These are phyloP conservation scores for Tetranychus urticae DNA, from an alignment of 1,140 invertebrate genomes.

Conservation along the genomic window DNA sequence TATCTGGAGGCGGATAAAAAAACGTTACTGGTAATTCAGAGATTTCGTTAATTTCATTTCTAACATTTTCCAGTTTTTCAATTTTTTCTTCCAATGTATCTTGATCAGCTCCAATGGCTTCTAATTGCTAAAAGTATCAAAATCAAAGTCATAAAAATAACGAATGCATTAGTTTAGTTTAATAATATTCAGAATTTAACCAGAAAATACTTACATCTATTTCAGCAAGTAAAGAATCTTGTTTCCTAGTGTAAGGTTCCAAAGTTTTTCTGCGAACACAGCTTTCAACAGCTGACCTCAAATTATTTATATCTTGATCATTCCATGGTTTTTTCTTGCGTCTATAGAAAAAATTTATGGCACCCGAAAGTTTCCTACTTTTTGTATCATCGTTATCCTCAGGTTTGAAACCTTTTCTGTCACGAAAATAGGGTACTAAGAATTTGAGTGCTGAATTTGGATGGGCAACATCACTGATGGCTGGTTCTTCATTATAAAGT, in stretches of 20 bases:
- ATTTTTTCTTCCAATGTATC: not conserved
- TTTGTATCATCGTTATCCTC: not conserved
- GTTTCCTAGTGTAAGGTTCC: not conserved
- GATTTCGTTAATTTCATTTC: not conserved
- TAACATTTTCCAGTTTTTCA: not conserved
- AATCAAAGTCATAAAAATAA: not conserved
- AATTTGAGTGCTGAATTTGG: slow-evolving; percentile 4
- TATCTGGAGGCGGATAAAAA: not conserved
- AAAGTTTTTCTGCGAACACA: not conserved
- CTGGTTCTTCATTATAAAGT: not conserved
- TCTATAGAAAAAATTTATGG: not conserved
- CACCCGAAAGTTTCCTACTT: not conserved
- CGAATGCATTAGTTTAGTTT: not conserved
- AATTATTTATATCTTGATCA: not conserved
- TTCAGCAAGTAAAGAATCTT: not conserved
- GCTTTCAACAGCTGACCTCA: not conserved
- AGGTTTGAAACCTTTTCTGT: slow-evolving; percentile 1
- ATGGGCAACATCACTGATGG: not conserved
- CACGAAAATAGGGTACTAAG: slow-evolving; percentile 6
- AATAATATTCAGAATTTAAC: not conserved
- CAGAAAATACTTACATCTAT: not conserved
- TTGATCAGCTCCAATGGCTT: not conserved
- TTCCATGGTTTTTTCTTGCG: not conserved
- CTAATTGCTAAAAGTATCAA: not conserved
- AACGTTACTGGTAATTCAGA: not conserved